Evolutionary conservation across 1,140 invertebrate species (phyloP), one percentile per base, ranked within the genome.

Genomic region (Prorops nasuta): DNA sequence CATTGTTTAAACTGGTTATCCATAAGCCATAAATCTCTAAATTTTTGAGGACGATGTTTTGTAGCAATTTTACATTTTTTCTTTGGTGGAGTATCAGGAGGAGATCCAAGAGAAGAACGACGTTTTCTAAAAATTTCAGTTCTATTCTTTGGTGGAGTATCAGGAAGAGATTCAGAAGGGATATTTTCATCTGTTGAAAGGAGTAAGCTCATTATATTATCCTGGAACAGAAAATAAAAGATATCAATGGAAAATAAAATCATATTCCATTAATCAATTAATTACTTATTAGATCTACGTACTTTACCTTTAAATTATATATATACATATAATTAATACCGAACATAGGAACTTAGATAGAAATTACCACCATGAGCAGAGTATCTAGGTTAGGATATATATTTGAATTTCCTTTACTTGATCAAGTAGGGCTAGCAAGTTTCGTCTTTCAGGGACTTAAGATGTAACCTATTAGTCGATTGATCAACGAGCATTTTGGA

Each of bases 11-110:
- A 51, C 31, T 46, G 24, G 6, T 15, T 24, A n/a, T 51, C 43
- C 1, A 39, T 45, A 12, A 41, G 8, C 49, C 37, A 51, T 3
- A 14, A 0, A 10, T 45, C n/a, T 24, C 43, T 20, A 45, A 51
- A 51, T 40, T 51, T 45, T 44, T 44, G 49, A 8, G 21, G 14
- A 0, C 49, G 40, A 17, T 28, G 48, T 35, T 14, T 4, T 6
- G 24, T 28, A 10, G 4, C 10, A 6, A 28, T 9, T 9, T 14
- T 6, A 7, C 14, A 4, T 35, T 35, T 35, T 14, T 35, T 35
- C 14, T 35, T 35, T 10, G 15, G 9, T 28, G 34, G 9, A 3
- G 15, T 35, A 14, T 28, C 12, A 12, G 24, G 24, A 7, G 24
- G n/a, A n/a, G n/a, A n/a, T n/a, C n/a, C n/a, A n/a, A n/a, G n/a